phyloP scores from a whole-genome alignment of 1,140 invertebrate genomes.

The Leptinotarsa defecta region DNA sequence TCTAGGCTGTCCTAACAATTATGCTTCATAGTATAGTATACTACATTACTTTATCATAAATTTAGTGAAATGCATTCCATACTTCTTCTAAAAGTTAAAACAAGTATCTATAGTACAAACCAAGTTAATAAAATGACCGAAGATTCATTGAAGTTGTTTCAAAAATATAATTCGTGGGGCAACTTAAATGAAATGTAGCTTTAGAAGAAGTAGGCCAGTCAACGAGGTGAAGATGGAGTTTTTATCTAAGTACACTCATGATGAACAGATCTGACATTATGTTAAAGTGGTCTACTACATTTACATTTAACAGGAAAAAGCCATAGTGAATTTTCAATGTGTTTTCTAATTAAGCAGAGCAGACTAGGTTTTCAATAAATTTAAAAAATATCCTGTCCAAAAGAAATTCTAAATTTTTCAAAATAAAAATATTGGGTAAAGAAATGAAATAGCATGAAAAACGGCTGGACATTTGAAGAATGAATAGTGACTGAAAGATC shows the following conservation, averaged over 20 bases:
- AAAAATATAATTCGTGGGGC: constrained; percentile 19
- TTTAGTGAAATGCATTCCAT: constrained; percentile 44
- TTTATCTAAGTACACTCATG: constrained; percentile 47
- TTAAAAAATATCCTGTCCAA: neutral
- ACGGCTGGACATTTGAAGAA: no score
- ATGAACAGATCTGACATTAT: constrained; percentile 44
- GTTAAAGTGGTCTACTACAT: constrained; percentile 22
- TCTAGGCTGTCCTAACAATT: constrained; percentile 56
- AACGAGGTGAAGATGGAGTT: constrained; percentile 36
- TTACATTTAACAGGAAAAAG: constrained; percentile 24
- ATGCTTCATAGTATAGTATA: constrained; percentile 48
- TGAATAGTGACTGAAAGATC: no score
- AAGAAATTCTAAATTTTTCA: no score
- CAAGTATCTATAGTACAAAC: constrained; percentile 28
- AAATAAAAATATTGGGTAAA: no score
- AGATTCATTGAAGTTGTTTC: constrained; percentile 11
- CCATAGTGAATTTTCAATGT: neutral
- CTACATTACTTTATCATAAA: constrained; percentile 51
- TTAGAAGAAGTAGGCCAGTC: constrained; percentile 32
- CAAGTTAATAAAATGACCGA: constrained; percentile 18
- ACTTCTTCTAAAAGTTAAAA: constrained; percentile 37
- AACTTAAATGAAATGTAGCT: neutral
- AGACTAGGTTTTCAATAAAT: neutral
- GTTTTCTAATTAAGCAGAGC: constrained; percentile 10
- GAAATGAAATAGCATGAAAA: no score